Evolutionary conservation across 1,140 invertebrate genomes (phyloP).

Genomic region (Euura lappo): DNA sequence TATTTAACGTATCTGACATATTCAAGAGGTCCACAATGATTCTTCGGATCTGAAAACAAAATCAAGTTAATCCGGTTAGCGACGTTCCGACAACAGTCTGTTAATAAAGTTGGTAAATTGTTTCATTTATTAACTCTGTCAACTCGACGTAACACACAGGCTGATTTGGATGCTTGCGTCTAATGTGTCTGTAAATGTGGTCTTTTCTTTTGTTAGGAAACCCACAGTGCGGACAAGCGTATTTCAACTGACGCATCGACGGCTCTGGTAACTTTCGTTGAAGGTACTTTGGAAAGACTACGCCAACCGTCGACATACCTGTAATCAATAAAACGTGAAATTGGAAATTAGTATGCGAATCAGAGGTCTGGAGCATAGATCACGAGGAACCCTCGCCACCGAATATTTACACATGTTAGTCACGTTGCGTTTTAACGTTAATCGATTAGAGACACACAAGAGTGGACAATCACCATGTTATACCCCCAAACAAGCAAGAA

Average conservation of each 20-base stretch:
- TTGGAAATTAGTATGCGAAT: neutral
- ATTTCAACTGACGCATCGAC: slow-evolving; percentile 15
- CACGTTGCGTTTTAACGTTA: no score
- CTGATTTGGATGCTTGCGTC: slow-evolving; percentile 25
- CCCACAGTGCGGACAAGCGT: slow-evolving; percentile 31
- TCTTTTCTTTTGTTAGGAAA: slow-evolving; percentile 35
- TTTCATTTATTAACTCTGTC: neutral
- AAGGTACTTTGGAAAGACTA: slow-evolving; percentile 17
- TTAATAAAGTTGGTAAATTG: neutral
- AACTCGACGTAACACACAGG: slow-evolving; percentile 34
- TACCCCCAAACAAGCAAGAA: no score
- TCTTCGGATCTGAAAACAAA: neutral
- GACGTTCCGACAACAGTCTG: neutral
- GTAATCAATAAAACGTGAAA: slow-evolving; percentile 17
- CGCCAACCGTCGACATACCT: slow-evolving; percentile 19
- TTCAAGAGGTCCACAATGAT: neutral
- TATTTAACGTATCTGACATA: neutral
- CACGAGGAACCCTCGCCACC: no score
- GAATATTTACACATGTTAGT: no score
- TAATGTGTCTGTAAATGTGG: slow-evolving; percentile 33
- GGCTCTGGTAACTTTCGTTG: slow-evolving; percentile 4
- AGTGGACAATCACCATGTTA: no score
- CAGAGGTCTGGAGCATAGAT: no score
- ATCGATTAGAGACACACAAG: no score
- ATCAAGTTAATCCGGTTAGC: neutral